phyloP scores from a whole-genome alignment of 2,888 invertebrate genomes.

The Tubiluchus corallicola region DNA sequence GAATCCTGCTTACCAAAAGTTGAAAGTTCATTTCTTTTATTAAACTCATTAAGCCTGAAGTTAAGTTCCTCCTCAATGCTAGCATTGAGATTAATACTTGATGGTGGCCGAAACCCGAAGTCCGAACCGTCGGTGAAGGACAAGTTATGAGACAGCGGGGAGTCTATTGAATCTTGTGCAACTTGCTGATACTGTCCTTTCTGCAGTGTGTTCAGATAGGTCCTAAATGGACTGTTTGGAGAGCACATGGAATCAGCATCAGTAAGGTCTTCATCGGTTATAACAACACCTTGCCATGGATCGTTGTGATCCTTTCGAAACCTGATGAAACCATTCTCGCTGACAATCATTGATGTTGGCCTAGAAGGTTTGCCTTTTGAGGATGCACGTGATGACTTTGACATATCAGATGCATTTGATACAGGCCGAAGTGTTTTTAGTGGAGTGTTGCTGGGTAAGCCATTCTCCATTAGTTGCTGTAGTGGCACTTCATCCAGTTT shows the following conservation, averaged over 20 bases:
- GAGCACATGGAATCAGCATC: not conserved
- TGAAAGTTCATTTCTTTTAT: not conserved
- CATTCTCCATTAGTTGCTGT: not conserved
- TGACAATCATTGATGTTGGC: slow-evolving; percentile 1
- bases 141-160: too few relatives aligned
- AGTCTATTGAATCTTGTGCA: too few relatives aligned
- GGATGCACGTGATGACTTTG: not conserved
- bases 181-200: too few relatives aligned
- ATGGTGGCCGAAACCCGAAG: not conserved
- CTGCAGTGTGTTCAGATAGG: too few relatives aligned
- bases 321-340: not conserved
- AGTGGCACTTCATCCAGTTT: not conserved
- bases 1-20: not conserved
- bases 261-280: not conserved
- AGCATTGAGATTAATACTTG: not conserved
- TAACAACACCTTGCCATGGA: too few relatives aligned
- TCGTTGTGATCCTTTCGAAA: not conserved
- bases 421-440: not conserved
- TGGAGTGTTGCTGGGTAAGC: not conserved
- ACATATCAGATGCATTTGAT: not conserved
- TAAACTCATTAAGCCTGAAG: not conserved
- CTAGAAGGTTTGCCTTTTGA: not conserved
- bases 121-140: too few relatives aligned
- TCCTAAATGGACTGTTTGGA: not conserved
- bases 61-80: slow-evolving; percentile 1